Evolutionary conservation across 2,113 vertebrate species (phyloP).

Genomic region (Chloropsis hardwickii): DNA sequence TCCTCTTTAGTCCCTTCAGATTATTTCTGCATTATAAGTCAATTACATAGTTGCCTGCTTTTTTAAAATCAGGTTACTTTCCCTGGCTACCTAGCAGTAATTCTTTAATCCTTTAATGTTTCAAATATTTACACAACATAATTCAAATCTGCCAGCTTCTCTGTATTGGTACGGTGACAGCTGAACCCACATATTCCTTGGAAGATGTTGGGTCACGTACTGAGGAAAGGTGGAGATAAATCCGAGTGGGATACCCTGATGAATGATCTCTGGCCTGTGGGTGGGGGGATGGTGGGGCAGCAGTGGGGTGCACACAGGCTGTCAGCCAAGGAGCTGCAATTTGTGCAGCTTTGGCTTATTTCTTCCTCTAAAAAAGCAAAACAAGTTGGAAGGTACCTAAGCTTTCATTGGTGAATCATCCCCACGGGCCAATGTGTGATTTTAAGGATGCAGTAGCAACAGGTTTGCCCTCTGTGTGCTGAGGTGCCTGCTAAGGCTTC

Average conservation of each 20-base stretch:
- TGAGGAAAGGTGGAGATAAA: not conserved
- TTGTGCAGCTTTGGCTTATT: not conserved
- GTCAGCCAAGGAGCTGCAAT: not conserved
- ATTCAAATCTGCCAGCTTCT: not conserved
- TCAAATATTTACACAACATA: not conserved
- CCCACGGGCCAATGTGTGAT: accelerated
- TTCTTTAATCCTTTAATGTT: not conserved
- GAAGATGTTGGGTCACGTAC: not conserved
- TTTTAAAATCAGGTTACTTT: not conserved
- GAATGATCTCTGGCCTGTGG: accelerated
- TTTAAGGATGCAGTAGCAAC: not conserved
- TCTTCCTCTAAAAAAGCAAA: not conserved
- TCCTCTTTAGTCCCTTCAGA: not conserved
- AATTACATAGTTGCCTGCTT: not conserved
- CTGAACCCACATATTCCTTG: not conserved
- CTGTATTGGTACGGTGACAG: not conserved
- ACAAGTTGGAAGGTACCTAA: not conserved
- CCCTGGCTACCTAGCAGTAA: not conserved
- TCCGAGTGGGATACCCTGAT: not conserved
- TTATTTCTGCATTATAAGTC: not conserved
- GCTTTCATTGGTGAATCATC: not conserved
- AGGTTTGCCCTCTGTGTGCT: not conserved
- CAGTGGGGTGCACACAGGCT: not conserved
- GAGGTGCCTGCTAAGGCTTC: not conserved
- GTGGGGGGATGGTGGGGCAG: accelerated